These are phyloP conservation scores for Centropus unirufus DNA, from an alignment of 2,113 vertebrate genomes.

Conservation along the genomic window DNA sequence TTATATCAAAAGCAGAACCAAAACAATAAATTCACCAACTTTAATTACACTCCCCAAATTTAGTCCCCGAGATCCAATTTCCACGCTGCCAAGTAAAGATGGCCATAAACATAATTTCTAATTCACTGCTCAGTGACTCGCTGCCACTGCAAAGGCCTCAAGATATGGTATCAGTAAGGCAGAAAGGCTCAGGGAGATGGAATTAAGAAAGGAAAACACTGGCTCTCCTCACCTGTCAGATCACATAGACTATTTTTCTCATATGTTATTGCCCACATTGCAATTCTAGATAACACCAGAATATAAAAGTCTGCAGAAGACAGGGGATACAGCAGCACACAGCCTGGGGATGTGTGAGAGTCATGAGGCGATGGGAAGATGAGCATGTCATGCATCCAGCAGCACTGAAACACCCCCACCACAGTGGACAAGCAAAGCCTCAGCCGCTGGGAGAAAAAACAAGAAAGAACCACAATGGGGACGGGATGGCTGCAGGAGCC, in stretches of 20 bases:
- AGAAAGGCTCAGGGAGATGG: neutral
- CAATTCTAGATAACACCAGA: neutral
- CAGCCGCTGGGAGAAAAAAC: neutral
- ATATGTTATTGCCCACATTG: neutral
- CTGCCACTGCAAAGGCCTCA: neutral
- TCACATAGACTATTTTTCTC: neutral
- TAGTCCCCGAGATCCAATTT: neutral
- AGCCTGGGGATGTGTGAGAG: neutral
- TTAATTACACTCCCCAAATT: neutral
- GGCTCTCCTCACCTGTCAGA: neutral
- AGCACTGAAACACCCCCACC: neutral
- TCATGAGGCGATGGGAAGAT: accelerated
- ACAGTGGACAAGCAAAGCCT: neutral
- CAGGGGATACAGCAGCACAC: neutral
- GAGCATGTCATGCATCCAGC: neutral
- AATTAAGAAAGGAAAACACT: neutral
- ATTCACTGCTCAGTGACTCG: neutral
- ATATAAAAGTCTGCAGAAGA: neutral
- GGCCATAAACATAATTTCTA: neutral
- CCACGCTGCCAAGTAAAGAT: neutral
- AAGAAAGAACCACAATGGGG: neutral
- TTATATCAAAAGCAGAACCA: neutral
- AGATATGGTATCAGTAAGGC: neutral
- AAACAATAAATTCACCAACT: neutral
- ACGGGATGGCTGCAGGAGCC: neutral